Evolutionary conservation across 2,888 invertebrate genomes (phyloP), one percentile per base, ranked within the genome.

Genomic region (Sesia bembeciformis): DNA sequence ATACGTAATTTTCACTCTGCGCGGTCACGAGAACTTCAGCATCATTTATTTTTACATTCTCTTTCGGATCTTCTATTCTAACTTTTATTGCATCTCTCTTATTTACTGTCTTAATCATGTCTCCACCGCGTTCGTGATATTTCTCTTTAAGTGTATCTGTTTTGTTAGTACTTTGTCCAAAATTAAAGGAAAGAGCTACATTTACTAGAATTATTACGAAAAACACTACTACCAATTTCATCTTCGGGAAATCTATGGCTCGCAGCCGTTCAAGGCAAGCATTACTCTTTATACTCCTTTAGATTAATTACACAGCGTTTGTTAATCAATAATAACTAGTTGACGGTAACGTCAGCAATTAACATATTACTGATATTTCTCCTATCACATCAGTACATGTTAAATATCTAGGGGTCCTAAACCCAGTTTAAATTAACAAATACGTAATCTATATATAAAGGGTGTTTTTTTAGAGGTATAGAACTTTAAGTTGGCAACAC

Each of bases 1-100:
- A 88, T 0, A 76, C 82, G 51, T 78, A 75, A 58, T 77, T 73
- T 55, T 78, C 80, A 46, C 46, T 46, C 57, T 70, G 83, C 7
- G 80, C 81, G 50, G 76, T 67, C 41, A 67, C 63, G 38, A 86
- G 58, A n/a, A 68, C 52, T 59, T 76, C 76, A 46, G 56, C 51
- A 39, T 56, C 56, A 52, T 54, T 51, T 42, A 6, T 7, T 7
- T 23, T 23, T 23, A 23, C 23, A 23, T 23, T 23, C 23, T 23
- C 23, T 23, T 23, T 23, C 23, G 23, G 1, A 23, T 46, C 46
- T 46, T 8, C 7, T 4, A 23, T 23, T 4, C 8, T 46, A 46
- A 46, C 46, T 8, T n/a, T 4, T 7, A 8, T 23, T 8, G 4
- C 8, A 46, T 8, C 8, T 6, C 8, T 46, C 5, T 4, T 8